These are phyloP conservation scores for Morpho deidamia DNA, from an alignment of 2,888 invertebrate genomes.

Conservation along the genomic window DNA sequence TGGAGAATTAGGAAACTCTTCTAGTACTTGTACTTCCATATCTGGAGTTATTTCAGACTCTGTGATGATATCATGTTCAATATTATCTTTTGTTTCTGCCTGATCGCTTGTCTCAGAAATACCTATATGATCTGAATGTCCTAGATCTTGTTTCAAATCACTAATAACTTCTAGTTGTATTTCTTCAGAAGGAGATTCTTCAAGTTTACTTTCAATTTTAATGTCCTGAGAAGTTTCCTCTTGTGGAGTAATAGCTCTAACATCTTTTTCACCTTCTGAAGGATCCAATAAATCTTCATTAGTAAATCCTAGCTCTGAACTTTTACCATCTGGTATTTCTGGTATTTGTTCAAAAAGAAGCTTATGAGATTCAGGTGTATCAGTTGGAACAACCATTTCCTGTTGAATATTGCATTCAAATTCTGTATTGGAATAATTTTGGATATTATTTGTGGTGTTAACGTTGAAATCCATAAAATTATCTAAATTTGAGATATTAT, in stretches of 20 bases:
- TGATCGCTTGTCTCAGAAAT: slow-evolving; percentile 11
- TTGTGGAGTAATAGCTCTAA: slow-evolving; percentile 47
- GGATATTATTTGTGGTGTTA: slow-evolving; percentile 43
- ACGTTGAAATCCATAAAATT: slow-evolving; percentile 51
- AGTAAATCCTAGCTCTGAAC: slow-evolving; percentile 64
- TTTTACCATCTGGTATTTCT: slow-evolving; percentile 72
- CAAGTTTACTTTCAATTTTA: slow-evolving; percentile 53
- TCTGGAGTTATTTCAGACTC: slow-evolving; percentile 13
- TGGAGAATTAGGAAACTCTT: slow-evolving; percentile 7
- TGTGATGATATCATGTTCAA: slow-evolving; percentile 12
- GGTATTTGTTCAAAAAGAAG: slow-evolving; percentile 71
- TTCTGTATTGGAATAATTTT: slow-evolving; percentile 48
- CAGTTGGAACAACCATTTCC: slow-evolving; percentile 55
- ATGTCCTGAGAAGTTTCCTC: slow-evolving; percentile 58
- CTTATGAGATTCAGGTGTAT: slow-evolving; percentile 73
- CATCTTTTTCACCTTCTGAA: slow-evolving; percentile 57
- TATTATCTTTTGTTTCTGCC: slow-evolving; percentile 9
- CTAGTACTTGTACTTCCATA: slow-evolving; percentile 7
- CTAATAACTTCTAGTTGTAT: slow-evolving; percentile 19
- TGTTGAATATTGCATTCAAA: slow-evolving; percentile 53
- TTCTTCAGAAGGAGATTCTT: slow-evolving; percentile 44
- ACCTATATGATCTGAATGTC: slow-evolving; percentile 2
- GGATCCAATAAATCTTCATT: slow-evolving; percentile 58
- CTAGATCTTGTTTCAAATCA: slow-evolving; percentile 17
- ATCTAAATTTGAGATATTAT: slow-evolving; percentile 40